These are phyloP conservation scores for Drosophila acutilabella DNA, from an alignment of 2,888 invertebrate species.

Conservation along the genomic window DNA sequence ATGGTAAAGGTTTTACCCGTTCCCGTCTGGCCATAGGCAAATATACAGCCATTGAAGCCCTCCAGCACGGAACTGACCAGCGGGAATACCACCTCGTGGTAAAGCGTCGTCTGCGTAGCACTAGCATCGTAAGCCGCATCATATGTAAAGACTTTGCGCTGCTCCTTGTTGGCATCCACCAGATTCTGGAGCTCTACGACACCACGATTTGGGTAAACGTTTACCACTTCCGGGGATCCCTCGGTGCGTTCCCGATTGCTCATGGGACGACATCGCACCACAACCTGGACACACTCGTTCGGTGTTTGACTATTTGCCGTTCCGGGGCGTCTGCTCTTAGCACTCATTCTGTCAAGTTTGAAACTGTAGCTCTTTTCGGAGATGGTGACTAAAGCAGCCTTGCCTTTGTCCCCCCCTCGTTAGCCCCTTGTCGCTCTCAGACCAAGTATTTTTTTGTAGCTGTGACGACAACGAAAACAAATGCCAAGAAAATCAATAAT, in stretches of 20 bases:
- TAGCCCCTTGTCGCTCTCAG: constrained; percentile 28
- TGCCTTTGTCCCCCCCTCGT: constrained; percentile 40
- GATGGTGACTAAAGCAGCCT: constrained; percentile 68
- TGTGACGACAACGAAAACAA: constrained; percentile 66
- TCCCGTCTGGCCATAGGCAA: constrained; percentile 99
- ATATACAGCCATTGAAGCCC: constrained; percentile 99
- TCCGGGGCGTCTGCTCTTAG: constrained; percentile 79
- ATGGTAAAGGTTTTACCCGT: constrained; percentile 93
- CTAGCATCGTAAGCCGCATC: constrained; percentile 97
- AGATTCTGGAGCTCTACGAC: constrained; percentile 96
- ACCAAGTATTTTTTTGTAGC: constrained; percentile 46
- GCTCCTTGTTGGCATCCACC: constrained; percentile 88
- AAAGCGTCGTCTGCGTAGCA: constrained; percentile 95
- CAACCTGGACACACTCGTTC: constrained; percentile 97
- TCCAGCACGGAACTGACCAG: constrained; percentile 97
- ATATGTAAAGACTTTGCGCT: constrained; percentile 97
- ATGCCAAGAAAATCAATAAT: constrained; percentile 74
- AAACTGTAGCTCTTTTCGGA: constrained; percentile 28
- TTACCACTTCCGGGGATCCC: constrained; percentile 88
- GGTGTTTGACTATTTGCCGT: constrained; percentile 80
- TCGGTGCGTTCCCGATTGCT: constrained; percentile 92
- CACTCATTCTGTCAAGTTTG: constrained; percentile 74
- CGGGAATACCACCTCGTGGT: constrained; percentile 98
- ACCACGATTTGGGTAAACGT: constrained; percentile 93
- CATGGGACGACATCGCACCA: constrained; percentile 98